Conservation (phyloP, 2,797 vertebrate species). For the Hydrophis major region DNA sequence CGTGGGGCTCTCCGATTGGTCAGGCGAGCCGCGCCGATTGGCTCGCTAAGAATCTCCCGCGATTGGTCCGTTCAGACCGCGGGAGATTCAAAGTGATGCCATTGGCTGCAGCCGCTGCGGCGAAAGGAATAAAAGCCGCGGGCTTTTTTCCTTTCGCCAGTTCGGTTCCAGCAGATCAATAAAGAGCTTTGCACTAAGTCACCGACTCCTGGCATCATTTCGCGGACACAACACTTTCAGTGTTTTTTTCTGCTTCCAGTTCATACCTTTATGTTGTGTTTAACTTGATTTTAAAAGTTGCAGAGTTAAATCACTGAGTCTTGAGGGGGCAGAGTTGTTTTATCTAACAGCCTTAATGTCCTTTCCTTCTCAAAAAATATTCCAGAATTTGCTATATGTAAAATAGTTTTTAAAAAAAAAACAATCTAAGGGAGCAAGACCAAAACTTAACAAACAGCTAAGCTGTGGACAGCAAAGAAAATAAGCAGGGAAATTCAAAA, state of each 20-base stretch:
- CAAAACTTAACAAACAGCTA: background rate
- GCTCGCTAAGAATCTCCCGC: no score
- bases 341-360: background rate
- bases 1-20: no score
- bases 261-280: background rate
- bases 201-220: no score
- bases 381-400: background rate
- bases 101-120: no score
- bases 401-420: background rate
- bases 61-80: no score
- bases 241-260: background rate
- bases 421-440: background rate
- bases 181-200: no score
- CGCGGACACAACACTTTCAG: background rate
- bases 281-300: background rate
- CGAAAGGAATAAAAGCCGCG: no score
- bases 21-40: no score
- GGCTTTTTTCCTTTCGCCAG: no score
- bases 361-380: background rate
- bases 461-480: slow-evolving; percentile 7
- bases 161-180: no score
- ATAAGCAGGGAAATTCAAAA: slow-evolving; percentile 14
- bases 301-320: background rate
- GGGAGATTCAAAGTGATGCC: no score
- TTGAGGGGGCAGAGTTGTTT: background rate